phyloP scores from a whole-genome alignment of 92 coral and sea anemone genomes.

The Isaurus tuberculatus region DNA sequence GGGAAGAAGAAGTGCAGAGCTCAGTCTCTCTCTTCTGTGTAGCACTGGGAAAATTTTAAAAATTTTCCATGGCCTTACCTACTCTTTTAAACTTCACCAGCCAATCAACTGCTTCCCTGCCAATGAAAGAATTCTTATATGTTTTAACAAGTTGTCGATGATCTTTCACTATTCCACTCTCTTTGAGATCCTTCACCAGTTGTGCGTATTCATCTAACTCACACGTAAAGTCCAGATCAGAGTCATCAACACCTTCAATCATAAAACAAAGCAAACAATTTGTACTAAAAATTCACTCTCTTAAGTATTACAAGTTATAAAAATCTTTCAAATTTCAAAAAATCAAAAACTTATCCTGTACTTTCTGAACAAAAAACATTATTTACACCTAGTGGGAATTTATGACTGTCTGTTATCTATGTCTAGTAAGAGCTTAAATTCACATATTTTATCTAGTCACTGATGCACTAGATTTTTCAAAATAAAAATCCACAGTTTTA shows the following conservation, averaged over 20 bases:
- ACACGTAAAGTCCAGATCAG: slow-evolving; percentile 77
- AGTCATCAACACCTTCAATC: slow-evolving; percentile 53
- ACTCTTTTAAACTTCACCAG: slow-evolving; percentile 69
- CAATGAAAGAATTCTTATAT: slow-evolving; percentile 87
- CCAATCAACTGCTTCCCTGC: slow-evolving; percentile 96
- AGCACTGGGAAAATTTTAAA: not conserved
- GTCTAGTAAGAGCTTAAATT: too few species aligned
- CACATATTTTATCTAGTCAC: too few species aligned
- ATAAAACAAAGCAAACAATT: too few species aligned
- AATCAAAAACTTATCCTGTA: too few species aligned
- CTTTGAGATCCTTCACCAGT: slow-evolving; percentile 85
- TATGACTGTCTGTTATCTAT: too few species aligned
- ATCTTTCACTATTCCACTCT: slow-evolving; percentile 88
- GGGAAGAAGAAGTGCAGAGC: not conserved
- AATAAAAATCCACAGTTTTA: too few species aligned
- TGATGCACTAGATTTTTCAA: too few species aligned
- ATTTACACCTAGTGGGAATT: too few species aligned
- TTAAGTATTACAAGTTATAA: too few species aligned
- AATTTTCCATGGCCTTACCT: slow-evolving; percentile 70
- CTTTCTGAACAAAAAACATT: too few species aligned
- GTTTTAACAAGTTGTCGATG: slow-evolving; percentile 73
- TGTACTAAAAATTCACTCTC: too few species aligned
- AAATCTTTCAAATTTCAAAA: too few species aligned
- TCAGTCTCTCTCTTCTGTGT: not conserved
- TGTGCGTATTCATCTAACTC: slow-evolving; percentile 96